These are phyloP conservation scores for Gnathonemus echidnorhynchus DNA, from an alignment of 2,113 vertebrate genomes.

Conservation along the genomic window DNA sequence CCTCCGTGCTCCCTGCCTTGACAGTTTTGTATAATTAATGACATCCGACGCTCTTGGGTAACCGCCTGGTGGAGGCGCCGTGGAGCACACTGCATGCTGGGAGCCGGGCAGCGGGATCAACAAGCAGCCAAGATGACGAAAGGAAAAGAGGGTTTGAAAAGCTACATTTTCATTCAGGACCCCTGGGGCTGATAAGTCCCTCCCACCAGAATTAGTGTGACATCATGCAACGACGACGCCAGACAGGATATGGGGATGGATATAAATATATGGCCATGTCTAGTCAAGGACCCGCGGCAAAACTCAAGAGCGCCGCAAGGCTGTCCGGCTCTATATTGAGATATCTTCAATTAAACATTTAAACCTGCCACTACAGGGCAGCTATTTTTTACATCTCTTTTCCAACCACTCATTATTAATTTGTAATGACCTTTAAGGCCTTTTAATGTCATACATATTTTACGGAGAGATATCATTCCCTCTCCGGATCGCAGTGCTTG, in stretches of 20 bases:
- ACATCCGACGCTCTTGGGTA: conserved; percentile 73
- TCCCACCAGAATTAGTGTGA: not conserved
- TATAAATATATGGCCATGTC: conserved; percentile 19
- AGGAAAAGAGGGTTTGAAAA: not conserved
- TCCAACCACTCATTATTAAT: conserved; percentile 68
- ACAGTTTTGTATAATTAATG: conserved; percentile 73
- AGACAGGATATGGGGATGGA: not conserved
- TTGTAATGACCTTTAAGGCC: conserved; percentile 74
- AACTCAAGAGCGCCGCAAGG: conserved; percentile 35
- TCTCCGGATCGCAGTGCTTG: conserved; percentile 40
- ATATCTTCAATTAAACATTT: conserved; percentile 64
- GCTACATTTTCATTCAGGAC: not conserved
- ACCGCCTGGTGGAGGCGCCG: conserved; percentile 62
- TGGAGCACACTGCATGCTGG: conserved; percentile 39
- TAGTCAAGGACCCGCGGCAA: conserved; percentile 25
- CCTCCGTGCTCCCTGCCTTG: conserved; percentile 48
- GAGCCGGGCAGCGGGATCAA: conserved; percentile 41
- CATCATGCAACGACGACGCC: not conserved
- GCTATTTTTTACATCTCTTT: conserved; percentile 63
- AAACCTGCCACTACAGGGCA: conserved; percentile 52
- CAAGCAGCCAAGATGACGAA: not conserved
- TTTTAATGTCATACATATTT: conserved; percentile 74
- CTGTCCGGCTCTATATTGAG: conserved; percentile 50
- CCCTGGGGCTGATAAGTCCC: not conserved
- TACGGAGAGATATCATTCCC: conserved; percentile 64